Evolutionary conservation across 2,888 invertebrate species (phyloP), one percentile per base, ranked within the genome.

Genomic region (Diadromus collaris): DNA sequence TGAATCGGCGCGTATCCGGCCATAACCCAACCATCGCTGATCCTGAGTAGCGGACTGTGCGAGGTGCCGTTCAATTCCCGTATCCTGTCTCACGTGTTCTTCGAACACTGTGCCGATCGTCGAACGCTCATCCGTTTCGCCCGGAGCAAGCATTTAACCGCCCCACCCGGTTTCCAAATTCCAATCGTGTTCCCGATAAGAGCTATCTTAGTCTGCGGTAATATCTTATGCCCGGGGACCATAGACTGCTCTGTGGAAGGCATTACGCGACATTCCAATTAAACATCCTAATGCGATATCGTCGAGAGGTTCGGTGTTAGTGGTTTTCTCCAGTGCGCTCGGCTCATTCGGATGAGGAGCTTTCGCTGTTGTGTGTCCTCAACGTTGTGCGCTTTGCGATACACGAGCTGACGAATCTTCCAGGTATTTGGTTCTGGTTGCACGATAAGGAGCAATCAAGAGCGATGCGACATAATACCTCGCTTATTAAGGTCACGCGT

Each of bases 231-330:
- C 5, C 24, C 21, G 24, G 13, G 10, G 24, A 16, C 51, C 24
- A 24, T 51, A 10, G 51, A 24, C 24, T 38, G 51, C 24, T 63
- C 38, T n/a, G n/a, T 6, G 41, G 21, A 75, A 64, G 70, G 81
- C 76, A 82, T 82, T 82, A 82, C 82, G 68, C 69, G 82, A 81
- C 74, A 82, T 82, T 82, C 73, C 82, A 82, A 82, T 82, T 78
- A 82, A 82, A 76, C 63, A 74, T 68, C 78, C 78, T 24, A 48
- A 56, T 48, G 56, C 56, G 64, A 60, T 73, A 51, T 68, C 60
- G 48, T 51, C 19, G 16, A 51, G n/a, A 48, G 46, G 27, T 38
- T 41, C 60, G 3, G 61, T 24, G 24, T 34, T 44, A 58, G 65
- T 27, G 58, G 60, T 75, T 67, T 24, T 32, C 48, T 41, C 10